Conservation (phyloP, 2,888 invertebrate genomes). For the Drosophila bunnanda region DNA sequence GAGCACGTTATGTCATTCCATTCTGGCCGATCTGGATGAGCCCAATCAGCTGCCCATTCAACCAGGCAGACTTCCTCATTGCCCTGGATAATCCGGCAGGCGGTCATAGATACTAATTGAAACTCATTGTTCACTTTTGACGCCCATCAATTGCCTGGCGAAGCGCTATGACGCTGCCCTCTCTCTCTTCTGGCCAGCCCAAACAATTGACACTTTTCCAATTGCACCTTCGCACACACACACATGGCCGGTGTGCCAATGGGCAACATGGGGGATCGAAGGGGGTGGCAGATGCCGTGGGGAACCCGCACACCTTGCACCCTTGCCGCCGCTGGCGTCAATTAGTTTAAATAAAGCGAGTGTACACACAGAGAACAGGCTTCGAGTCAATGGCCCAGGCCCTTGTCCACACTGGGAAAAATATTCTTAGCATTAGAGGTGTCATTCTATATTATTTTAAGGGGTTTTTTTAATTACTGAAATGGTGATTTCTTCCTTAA, state of each 20-base stretch:
- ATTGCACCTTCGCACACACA: constrained; percentile 67
- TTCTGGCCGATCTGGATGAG: constrained; percentile 13
- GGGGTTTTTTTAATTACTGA: not conserved
- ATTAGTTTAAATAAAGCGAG: constrained; percentile 78
- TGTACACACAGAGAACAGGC: constrained; percentile 37
- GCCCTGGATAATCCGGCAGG: constrained; percentile 49
- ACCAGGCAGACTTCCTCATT: constrained; percentile 67
- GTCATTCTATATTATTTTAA: too few relatives aligned
- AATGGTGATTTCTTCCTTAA: not conserved
- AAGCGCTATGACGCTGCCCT: constrained; percentile 17
- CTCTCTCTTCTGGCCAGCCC: constrained; percentile 26
- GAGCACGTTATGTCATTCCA: constrained; percentile 25
- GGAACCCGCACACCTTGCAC: constrained; percentile 68
- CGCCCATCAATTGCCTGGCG: constrained; percentile 73
- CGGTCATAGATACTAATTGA: constrained; percentile 67
- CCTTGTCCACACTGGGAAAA: constrained; percentile 6
- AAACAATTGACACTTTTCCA: constrained; percentile 79
- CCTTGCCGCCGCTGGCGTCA: constrained; percentile 68
- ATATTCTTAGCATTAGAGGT: not conserved
- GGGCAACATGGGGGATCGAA: not conserved
- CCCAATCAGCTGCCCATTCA: constrained; percentile 72
- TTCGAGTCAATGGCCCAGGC: constrained; percentile 73
- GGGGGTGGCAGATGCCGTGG: constrained; percentile 10
- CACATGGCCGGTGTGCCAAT: constrained; percentile 5
- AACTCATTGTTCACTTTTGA: constrained; percentile 80